Conservation (phyloP, 1,140 invertebrate species). For the Eriosoma lanigerum region DNA sequence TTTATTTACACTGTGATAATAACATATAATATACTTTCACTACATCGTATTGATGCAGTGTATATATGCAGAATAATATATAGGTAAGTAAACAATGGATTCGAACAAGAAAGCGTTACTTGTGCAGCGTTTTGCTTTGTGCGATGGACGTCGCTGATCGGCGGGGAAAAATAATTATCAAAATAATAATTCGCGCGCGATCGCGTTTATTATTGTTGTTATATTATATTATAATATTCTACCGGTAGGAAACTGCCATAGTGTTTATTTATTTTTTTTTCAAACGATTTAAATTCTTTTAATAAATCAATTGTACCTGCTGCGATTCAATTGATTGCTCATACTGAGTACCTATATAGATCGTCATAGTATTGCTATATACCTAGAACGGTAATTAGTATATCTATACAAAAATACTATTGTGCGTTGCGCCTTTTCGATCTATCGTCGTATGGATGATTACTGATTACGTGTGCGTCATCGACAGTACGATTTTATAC, state of each 20-base stretch:
- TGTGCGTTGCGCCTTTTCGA: background rate
- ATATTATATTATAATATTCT: background rate
- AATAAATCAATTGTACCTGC: no score
- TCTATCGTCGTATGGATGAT: background rate
- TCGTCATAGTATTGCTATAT: background rate
- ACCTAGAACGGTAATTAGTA: background rate
- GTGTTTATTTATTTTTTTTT: background rate
- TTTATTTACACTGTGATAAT: background rate
- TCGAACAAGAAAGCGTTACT: slow-evolving; percentile 44
- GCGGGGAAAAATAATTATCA: background rate
- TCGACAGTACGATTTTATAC: background rate
- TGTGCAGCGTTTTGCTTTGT: background rate
- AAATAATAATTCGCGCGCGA: background rate
- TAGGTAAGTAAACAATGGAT: slow-evolving; percentile 27
- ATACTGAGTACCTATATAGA: no score
- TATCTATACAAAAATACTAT: no score
- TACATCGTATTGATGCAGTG: background rate
- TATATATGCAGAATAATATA: no score
- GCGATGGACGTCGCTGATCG: background rate
- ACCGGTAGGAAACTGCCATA: background rate
- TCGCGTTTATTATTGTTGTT: background rate
- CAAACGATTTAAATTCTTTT: no score
- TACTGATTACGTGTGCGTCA: background rate
- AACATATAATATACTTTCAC: slow-evolving; percentile 38
- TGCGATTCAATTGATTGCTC: no score